These are phyloP conservation scores for Gephyroberyx darwinii DNA, from an alignment of 2,797 vertebrate genomes.

Conservation along the genomic window DNA sequence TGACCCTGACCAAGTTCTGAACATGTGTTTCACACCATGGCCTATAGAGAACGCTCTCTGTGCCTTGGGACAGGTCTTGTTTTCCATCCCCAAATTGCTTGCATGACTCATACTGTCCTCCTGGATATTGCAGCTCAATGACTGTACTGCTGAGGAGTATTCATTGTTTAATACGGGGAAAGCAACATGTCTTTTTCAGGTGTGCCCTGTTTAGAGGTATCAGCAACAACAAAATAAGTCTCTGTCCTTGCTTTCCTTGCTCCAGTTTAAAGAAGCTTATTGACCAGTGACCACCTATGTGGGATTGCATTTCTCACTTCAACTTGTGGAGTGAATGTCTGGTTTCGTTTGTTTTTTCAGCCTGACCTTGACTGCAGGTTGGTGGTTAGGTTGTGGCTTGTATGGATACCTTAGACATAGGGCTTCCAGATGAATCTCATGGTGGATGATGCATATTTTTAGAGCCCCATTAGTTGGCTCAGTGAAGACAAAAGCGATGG, in stretches of 20 bases:
- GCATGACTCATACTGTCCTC: slow-evolving; percentile 50
- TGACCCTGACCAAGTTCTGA: not conserved
- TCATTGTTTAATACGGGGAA: slow-evolving; percentile 18
- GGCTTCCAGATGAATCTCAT: slow-evolving; percentile 47
- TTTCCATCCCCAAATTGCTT: slow-evolving; percentile 23
- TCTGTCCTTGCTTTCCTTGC: slow-evolving; percentile 21
- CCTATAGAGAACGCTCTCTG: not conserved
- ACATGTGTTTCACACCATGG: not conserved
- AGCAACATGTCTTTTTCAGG: slow-evolving; percentile 26
- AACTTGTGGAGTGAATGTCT: not conserved
- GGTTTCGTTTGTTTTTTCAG: slow-evolving; percentile 1
- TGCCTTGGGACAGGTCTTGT: not conserved
- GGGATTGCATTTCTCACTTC: slow-evolving; percentile 1
- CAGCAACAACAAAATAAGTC: slow-evolving; percentile 7
- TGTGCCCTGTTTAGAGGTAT: slow-evolving; percentile 17
- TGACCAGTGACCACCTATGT: slow-evolving; percentile 11
- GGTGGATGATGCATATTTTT: slow-evolving; percentile 71
- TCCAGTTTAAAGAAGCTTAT: slow-evolving; percentile 34
- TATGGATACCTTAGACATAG: slow-evolving; percentile 46
- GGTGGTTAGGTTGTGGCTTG: slow-evolving; percentile 31
- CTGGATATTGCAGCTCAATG: not conserved
- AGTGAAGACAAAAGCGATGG: slow-evolving; percentile 68
- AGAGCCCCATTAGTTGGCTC: slow-evolving; percentile 71
- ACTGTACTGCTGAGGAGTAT: slow-evolving; percentile 5
- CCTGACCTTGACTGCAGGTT: slow-evolving; percentile 48